Evolutionary conservation across 2,888 invertebrate genomes (phyloP), one percentile per base, ranked within the genome.

Genomic region (Lepidochrysops patricia): DNA sequence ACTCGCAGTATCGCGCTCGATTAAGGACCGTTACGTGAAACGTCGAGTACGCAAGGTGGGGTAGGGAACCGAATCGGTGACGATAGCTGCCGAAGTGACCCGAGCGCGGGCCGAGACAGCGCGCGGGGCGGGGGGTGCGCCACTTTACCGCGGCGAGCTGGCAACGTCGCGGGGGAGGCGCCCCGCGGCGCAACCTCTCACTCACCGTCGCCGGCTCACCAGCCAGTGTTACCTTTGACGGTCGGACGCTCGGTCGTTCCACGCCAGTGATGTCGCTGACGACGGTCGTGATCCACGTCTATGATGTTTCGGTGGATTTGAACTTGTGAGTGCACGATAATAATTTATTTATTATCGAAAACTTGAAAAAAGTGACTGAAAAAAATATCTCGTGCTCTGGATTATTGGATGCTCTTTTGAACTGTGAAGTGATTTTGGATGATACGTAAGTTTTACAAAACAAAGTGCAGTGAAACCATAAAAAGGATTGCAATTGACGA

Each of bases 281-380:
- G 81, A 82, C 87, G 80, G 80, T 86, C 89, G 89, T 80, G 81
- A 80, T 86, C 87, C 89, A 89, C 89, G 87, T 84, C 84, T 84
- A 82, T 84, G 78, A 86, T 88, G 84, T 84, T 84, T 84, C 84
- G 85, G 82, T 85, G 80, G 84, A 82, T 81, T 83, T 80, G 80
- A 88, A 84, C 77, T 82, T 79, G 85, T 84, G 86, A 79, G 82
- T 90, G 81, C 74, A 76, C 73, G 75, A 84, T 82, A 88, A 83
- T 75, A 66, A 67, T 80, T 89, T 86, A 77, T 79, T 85, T 88
- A 84, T 89, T 88, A 86, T 90, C 91, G 90, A 91, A 92, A 91
- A 90, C 90, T 92, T 91, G 92, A 92, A 90, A 91, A 92, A 90
- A 92, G 92, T 90, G 92, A 91, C 89, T 35, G 19, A 59, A 52